Conservation (phyloP, 2,888 invertebrate species). For the Lithophane ornitopus region DNA sequence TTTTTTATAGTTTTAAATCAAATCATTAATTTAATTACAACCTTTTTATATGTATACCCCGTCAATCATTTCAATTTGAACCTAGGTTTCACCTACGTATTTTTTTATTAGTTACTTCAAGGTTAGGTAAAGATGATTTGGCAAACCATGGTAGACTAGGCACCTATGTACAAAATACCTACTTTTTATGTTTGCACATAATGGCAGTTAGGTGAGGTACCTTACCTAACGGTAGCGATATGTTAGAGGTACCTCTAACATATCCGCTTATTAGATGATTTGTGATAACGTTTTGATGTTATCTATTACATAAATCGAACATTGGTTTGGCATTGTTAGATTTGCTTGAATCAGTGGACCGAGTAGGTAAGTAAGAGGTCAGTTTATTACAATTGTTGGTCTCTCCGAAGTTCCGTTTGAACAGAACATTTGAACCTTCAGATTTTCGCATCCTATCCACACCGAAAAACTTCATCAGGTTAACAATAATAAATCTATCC, state of each 20-base stretch:
- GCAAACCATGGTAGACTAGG: neutral
- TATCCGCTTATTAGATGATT: slow-evolving; percentile 20
- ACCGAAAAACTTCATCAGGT: neutral
- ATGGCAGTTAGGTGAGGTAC: neutral
- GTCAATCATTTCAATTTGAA: neutral
- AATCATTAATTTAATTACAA: neutral
- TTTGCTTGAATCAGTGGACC: neutral
- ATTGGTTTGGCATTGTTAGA: neutral
- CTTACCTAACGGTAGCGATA: too few relatives aligned
- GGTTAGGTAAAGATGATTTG: neutral
- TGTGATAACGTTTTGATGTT: slow-evolving; percentile 28
- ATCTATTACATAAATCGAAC: slow-evolving; percentile 16
- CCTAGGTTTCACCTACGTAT: too few relatives aligned
- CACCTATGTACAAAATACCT: neutral
- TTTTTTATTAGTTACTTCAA: neutral
- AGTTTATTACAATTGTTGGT: too few relatives aligned
- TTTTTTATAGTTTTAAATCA: neutral
- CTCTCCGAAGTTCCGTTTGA: neutral
- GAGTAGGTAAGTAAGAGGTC: neutral
- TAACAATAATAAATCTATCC: neutral
- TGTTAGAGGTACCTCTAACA: neutral
- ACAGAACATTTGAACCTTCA: neutral
- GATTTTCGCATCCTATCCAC: neutral
- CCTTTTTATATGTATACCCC: too few relatives aligned
- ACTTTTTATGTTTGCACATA: slow-evolving; percentile 1